A percentile compares a stretch with the other conserved stretches of the same genome.
Evolutionary conservation across 2,888 invertebrate genomes (phyloP).

Genomic region (Callinectes sapidus): DNA sequence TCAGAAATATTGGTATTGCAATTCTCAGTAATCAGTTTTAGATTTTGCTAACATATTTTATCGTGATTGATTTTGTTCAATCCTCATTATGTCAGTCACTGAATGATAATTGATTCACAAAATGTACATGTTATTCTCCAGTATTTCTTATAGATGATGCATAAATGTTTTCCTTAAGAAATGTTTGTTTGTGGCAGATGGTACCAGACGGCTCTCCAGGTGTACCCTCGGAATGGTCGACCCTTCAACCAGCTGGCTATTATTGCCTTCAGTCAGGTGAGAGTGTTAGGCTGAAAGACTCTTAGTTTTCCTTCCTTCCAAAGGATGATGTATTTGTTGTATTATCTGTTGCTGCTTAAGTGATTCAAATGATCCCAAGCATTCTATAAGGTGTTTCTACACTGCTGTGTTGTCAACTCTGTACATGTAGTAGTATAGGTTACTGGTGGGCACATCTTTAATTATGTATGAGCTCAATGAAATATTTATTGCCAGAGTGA

Average conservation of each 20-base stretch:
- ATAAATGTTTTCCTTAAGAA: background rate
- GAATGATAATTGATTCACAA: background rate
- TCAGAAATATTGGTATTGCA: background rate
- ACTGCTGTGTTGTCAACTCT: background rate
- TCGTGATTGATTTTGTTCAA: background rate
- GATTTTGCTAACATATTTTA: background rate
- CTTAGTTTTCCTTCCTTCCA: background rate
- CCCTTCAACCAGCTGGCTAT: slow-evolving; percentile 97
- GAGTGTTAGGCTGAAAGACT: slow-evolving; percentile 60
- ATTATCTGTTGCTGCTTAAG: background rate
- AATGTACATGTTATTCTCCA: background rate
- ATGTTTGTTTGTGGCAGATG: slow-evolving; percentile 76
- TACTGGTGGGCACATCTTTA: background rate
- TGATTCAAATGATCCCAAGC: background rate
- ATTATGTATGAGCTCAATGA: no score
- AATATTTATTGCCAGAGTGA: no score
- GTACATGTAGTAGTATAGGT: background rate
- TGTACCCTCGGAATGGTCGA: slow-evolving; percentile 95
- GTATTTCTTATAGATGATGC: background rate
- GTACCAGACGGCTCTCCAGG: slow-evolving; percentile 94
- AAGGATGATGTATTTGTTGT: background rate
- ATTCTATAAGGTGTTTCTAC: background rate
- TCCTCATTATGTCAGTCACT: background rate
- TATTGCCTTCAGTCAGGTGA: slow-evolving; percentile 82
- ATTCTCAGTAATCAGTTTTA: no score